Conservation (phyloP, 2,113 vertebrate genomes). For the Mustelus asterias region DNA sequence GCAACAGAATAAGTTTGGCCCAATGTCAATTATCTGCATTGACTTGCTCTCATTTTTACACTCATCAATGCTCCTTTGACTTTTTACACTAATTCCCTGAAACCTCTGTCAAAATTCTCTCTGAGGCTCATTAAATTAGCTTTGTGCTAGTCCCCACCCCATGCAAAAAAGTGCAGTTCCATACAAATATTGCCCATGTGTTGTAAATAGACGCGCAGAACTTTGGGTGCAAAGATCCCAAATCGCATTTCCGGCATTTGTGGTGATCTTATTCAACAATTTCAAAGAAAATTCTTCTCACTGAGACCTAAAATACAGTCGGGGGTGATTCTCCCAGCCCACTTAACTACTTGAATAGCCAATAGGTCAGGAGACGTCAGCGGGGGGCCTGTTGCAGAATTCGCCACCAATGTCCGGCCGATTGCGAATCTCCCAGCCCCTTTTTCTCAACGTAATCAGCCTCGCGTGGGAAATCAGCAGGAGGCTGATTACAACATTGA, state of each 20-base stretch:
- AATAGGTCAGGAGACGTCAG: no score
- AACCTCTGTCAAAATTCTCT: not conserved
- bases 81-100: not conserved
- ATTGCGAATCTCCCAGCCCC: no score
- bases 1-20: not conserved
- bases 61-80: no score
- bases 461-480: no score
- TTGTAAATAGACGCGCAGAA: not conserved
- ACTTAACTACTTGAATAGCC: no score
- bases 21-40: not conserved
- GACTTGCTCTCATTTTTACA: not conserved
- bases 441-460: no score
- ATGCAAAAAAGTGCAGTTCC: not conserved
- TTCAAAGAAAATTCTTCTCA: not conserved
- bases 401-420: no score
- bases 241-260: not conserved
- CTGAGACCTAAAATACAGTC: not conserved
- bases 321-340: no score
- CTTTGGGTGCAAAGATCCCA: no score
- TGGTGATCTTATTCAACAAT: not conserved
- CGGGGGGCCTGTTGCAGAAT: no score
- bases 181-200: not conserved
- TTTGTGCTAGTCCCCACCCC: not conserved
- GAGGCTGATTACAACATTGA: no score
- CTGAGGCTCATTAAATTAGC: not conserved